phyloP scores from a whole-genome alignment of 2,888 invertebrate genomes.

The Calameuta pallipes region DNA sequence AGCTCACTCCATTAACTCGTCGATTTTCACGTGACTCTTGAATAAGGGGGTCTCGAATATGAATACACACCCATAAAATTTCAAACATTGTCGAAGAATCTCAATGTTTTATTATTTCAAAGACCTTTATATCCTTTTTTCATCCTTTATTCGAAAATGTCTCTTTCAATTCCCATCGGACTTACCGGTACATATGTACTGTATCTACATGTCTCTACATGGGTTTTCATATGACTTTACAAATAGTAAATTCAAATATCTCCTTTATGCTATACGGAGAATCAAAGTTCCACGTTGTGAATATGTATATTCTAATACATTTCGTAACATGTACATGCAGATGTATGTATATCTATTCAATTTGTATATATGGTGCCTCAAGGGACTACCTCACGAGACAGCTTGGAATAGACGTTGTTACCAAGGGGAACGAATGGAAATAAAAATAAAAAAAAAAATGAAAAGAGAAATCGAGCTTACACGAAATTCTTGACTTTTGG shows the following conservation, averaged over 20 bases:
- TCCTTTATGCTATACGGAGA: background rate
- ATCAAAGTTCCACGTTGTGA: background rate
- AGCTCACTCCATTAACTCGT: background rate
- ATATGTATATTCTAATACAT: background rate
- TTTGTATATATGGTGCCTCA: background rate
- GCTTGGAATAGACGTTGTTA: background rate
- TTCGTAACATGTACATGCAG: background rate
- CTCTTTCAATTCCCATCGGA: background rate
- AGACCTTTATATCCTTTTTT: background rate
- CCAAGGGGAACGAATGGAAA: background rate
- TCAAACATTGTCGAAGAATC: background rate
- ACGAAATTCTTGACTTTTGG: background rate
- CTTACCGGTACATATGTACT: background rate
- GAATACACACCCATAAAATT: background rate
- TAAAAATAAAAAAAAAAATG: background rate
- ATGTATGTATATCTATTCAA: background rate
- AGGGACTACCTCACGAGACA: background rate
- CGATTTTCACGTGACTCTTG: background rate
- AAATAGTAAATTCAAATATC: background rate
- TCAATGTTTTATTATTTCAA: background rate
- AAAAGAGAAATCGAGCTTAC: background rate
- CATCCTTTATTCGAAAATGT: background rate
- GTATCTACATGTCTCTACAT: background rate
- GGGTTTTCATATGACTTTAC: background rate
- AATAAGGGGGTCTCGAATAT: background rate